Base-by-base conservation (phyloP, 2,797 vertebrate genomes). In the Kryptopterus vitreolus region DNA sequence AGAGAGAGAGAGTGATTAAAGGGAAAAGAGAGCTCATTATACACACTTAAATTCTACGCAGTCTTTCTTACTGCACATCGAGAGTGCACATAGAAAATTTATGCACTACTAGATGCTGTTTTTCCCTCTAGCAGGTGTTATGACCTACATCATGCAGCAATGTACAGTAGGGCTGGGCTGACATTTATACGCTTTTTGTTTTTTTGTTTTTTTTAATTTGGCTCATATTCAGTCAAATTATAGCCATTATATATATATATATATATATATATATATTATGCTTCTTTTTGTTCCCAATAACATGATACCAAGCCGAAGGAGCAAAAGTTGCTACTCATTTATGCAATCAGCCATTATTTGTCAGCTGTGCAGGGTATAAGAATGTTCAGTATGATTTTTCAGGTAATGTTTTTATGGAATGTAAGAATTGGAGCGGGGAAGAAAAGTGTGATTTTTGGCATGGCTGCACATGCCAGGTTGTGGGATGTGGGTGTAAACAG, bases 1-100 rank as follows among this genome's bases (percentile, higher is more conserved):
- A 79, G 81, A 82, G 73, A 79, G 81, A 82, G 73, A 88, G 79
- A 77, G 79, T 68, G 87, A 90, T 90, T 83, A 81, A 66, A 77
- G 31, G 16, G 58, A 75, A 87, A 87, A 86, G 78, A 50, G 57
- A 76, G 73, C 76, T 86, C 15, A 71, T 86, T 88, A 82, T 80
- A 59, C 66, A 43, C 9, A 69, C 76, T 24, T 26, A 58, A 76
- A 80, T 77, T 48, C 13, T 61, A 61, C 46, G 10, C 57, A 63
- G 16, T 76, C 59, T 76, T 31, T 53, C 31, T 69, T 77, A 29
- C 22, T 48, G 53, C 63, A 76, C 63, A 50, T 22, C 18, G 26
- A 53, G n/a, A n/a, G n/a, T 9, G 29, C 68, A 20, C 46, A 70
- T 63, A 20, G 61, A 18, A 65, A 26, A 71, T 71, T 71, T 71